Evolutionary conservation across 2,113 vertebrate genomes (phyloP), one percentile per base, ranked within the genome.

Genomic region (Xenopus laevis): DNA sequence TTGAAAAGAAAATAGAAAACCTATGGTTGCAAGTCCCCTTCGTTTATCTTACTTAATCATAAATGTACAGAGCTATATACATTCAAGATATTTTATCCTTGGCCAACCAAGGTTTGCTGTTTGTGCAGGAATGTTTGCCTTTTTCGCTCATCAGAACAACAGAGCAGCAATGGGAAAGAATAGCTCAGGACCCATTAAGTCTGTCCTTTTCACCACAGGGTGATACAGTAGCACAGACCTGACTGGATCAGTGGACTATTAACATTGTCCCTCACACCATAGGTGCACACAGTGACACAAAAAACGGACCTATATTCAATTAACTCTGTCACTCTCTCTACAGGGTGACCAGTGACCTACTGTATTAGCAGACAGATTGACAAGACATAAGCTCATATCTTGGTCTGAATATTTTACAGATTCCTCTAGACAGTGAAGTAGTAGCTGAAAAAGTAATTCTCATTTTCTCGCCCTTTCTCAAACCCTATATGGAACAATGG

Each of bases 171-270:
- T 12, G 57, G 21, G 55, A 60, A 52, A 67, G 44, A 60, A 60
- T 50, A 10, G 55, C 15, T 1, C 55, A 18, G 45, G 33, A 10
- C 50, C 18, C 45, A 73, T 73, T 58, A 60, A 20, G 20, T 60
- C 20, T 17, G 20, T 33, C 44, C 64, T 4, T n/a, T 33, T 66
- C 45, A 50, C 72, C 11, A 23, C 55, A 40, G 65, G 65, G 65
- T 60, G 23, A 27, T 27, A 27, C 23, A 27, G 23, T 27, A 27
- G 23, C 23, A 18, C n/a, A 20, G 71, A 11, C 18, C 40, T 55
- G 61, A 62, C 27, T 13, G 65, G 65, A 67, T 47, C 65, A 50
- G 44, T 23, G 10, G 64, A 68, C 57, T 64, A 74, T 74, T 74
- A 74, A 68, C 64, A 18, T 18, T 18, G 65, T 68, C 44, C 64